phyloP scores from a whole-genome alignment of 2,797 vertebrate genomes.

The Hemibagrus guttatus region DNA sequence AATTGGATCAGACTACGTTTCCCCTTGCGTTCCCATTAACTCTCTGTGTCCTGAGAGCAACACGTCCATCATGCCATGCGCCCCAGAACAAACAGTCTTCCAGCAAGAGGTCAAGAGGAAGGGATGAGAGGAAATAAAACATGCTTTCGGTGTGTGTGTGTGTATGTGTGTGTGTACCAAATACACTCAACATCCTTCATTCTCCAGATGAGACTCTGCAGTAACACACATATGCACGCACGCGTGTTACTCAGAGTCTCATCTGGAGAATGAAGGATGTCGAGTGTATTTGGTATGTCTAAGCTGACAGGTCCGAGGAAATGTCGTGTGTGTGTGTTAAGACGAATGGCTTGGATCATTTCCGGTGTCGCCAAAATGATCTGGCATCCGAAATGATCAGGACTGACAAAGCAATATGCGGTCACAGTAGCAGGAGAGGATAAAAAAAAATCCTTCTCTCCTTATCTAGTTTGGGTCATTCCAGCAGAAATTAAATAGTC shows the following conservation, averaged over 20 bases:
- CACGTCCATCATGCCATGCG: neutral
- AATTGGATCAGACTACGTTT: conserved; percentile 37
- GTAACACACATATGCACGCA: neutral
- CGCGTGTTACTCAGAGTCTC: neutral
- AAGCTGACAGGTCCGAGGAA: conserved; percentile 61
- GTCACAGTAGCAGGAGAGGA: neutral
- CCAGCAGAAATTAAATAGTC: neutral
- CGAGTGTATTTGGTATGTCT: conserved; percentile 8
- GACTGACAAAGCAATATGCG: conserved; percentile 1
- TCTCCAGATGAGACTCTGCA: neutral
- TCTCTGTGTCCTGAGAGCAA: conserved; percentile 2
- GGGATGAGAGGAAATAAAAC: neutral
- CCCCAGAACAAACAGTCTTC: conserved; percentile 17
- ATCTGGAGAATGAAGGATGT: conserved; percentile 6
- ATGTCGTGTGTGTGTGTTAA: conserved; percentile 55
- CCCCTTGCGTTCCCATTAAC: conserved; percentile 14
- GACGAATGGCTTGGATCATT: conserved; percentile 65
- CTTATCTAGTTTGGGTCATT: neutral
- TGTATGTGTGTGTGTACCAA: neutral
- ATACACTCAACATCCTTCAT: conserved; percentile 7
- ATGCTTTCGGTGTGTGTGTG: neutral
- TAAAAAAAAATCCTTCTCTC: neutral
- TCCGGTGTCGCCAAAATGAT: conserved; percentile 60
- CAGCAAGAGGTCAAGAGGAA: conserved; percentile 21
- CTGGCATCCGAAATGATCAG: neutral